Conservation (phyloP, 2,888 invertebrate species). For the Chloromyia formosa region DNA sequence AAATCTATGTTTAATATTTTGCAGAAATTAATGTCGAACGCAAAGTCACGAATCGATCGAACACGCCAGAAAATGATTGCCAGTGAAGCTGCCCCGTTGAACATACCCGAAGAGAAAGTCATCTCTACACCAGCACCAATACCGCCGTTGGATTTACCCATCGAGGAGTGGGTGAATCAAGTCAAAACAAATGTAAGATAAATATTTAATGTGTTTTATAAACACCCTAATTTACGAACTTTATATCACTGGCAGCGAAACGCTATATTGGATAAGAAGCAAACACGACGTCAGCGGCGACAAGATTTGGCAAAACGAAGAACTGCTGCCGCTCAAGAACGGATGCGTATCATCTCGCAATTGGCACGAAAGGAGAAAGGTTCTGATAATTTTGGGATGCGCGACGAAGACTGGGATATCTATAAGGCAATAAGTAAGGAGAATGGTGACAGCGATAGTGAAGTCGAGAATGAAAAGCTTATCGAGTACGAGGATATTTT, state of each 20-base stretch:
- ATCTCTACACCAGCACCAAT: conserved; percentile 53
- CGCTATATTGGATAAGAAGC: conserved; percentile 72
- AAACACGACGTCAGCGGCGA: conserved; percentile 79
- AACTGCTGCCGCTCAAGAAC: conserved; percentile 91
- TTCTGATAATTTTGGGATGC: conserved; percentile 90
- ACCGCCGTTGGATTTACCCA: conserved; percentile 58
- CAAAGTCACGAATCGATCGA: conserved; percentile 67
- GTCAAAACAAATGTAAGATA: conserved; percentile 56
- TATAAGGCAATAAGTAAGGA: conserved; percentile 87
- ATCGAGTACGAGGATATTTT: conserved; percentile 86
- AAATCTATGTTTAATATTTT: neutral
- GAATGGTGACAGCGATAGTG: conserved; percentile 88
- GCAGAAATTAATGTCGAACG: conserved; percentile 52
- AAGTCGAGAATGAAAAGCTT: conserved; percentile 88
- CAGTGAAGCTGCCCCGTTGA: conserved; percentile 66
- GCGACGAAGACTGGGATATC: conserved; percentile 96
- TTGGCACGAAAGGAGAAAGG: conserved; percentile 81
- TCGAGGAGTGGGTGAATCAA: conserved; percentile 59
- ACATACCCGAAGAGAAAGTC: conserved; percentile 54
- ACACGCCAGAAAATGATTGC: conserved; percentile 77
- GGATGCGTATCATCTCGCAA: conserved; percentile 93
- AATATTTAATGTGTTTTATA: neutral
- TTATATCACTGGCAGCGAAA: conserved; percentile 62
- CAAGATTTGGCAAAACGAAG: conserved; percentile 89
- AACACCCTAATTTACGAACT: too few relatives aligned